Evolutionary conservation across 2,113 vertebrate species (phyloP).

Genomic region (Entomyzon cyanotis): DNA sequence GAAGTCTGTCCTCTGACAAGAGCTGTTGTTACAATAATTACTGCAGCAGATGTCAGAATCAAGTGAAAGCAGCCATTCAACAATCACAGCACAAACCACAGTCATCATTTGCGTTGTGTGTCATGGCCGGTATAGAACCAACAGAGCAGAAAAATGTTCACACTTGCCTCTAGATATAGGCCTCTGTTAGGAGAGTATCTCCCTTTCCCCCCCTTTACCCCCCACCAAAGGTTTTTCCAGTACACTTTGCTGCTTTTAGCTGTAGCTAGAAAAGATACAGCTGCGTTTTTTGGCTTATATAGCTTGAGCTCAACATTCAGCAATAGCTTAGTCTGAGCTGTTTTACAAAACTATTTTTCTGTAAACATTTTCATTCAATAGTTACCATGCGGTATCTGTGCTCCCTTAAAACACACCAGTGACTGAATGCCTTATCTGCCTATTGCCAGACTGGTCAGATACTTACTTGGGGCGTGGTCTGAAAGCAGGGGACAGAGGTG

Average conservation of each 20-base stretch:
- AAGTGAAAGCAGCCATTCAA: not conserved
- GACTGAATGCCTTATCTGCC: not conserved
- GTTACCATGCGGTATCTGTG: not conserved
- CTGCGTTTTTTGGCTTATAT: constrained; percentile 51
- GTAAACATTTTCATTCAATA: constrained; percentile 63
- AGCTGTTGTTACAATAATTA: not conserved
- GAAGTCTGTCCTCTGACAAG: not conserved
- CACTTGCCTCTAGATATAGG: constrained; percentile 39
- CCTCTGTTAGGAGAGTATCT: not conserved
- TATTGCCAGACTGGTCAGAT: not conserved
- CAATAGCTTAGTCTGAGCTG: constrained; percentile 51
- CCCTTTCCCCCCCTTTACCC: too few species aligned
- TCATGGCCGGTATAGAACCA: constrained; percentile 29
- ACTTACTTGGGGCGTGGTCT: not conserved
- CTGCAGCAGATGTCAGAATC: not conserved
- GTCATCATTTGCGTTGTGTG: not conserved
- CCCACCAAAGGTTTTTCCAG: constrained; percentile 48
- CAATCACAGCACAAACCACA: not conserved
- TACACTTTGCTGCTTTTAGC: constrained; percentile 54
- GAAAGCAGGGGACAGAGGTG: not conserved
- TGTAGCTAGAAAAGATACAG: constrained; percentile 73
- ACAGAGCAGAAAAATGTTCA: constrained; percentile 12
- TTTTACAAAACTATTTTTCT: constrained; percentile 56
- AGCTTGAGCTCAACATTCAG: constrained; percentile 13
- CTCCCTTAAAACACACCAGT: constrained; percentile 25